These are phyloP conservation scores for Armadillidium nasatum DNA, from an alignment of 1,140 invertebrate genomes.

Conservation along the genomic window DNA sequence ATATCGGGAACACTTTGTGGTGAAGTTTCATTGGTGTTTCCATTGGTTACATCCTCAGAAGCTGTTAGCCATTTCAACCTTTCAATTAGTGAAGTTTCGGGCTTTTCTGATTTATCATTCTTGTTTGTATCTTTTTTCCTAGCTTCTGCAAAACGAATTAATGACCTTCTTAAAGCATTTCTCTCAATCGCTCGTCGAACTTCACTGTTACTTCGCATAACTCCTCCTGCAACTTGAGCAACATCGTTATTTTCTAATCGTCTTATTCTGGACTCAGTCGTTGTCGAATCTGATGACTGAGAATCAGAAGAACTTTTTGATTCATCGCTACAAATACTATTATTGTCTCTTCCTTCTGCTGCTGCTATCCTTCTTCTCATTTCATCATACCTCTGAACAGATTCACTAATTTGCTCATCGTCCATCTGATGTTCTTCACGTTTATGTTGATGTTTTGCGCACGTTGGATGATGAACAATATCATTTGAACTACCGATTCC, in stretches of 20 bases:
- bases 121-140: conserved; percentile 43
- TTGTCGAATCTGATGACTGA: conserved; percentile 41
- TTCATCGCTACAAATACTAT: conserved; percentile 37
- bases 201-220: conserved; percentile 42
- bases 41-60: conserved; percentile 38
- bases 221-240: conserved; percentile 39
- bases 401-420: conserved; percentile 43
- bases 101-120: conserved; percentile 40
- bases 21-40: conserved; percentile 35
- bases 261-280: conserved; percentile 40
- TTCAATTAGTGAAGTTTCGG: conserved; percentile 38
- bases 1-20: conserved; percentile 16
- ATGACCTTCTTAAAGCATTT: conserved; percentile 63
- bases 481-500: not conserved
- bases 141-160: conserved; percentile 57
- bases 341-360: conserved; percentile 39
- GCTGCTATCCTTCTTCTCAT: conserved; percentile 43
- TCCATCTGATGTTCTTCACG: conserved; percentile 37
- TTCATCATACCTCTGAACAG: conserved; percentile 42
- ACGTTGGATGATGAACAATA: not conserved
- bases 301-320: conserved; percentile 39
- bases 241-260: conserved; percentile 40
- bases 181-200: conserved; percentile 59
- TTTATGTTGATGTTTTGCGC: conserved; percentile 11
- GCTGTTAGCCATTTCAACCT: conserved; percentile 41